Base-by-base conservation (phyloP, 2,797 vertebrate species). In the Jordanella pulchra region DNA sequence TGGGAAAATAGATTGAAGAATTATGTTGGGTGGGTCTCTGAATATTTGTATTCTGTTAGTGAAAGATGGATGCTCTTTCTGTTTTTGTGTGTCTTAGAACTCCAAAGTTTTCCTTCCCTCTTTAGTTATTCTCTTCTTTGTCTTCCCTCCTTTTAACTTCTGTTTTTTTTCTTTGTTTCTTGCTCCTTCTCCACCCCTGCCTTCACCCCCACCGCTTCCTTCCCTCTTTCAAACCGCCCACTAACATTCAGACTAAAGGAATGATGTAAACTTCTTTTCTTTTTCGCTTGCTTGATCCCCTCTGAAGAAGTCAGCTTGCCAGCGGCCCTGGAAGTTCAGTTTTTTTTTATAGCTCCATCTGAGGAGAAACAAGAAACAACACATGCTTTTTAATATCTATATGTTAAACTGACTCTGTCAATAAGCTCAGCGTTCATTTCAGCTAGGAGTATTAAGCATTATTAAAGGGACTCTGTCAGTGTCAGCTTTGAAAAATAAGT, bases 201-300 rank as follows among this genome's bases (percentile, higher is more conserved):
- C 35, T 35, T 35, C n/a, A 9, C 12, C 3, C 17, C 42, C 44
- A 32, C n/a, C 30, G 23, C 7, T 25, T 56, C 76, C 45, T 39
- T 7, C 67, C 50, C 63, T 69, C 66, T 70, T 76, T 73, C n/a
- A 70, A 76, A n/a, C 65, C 76, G 55, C 64, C 61, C 67, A 72
- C 73, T 68, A 73, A 87, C 80, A 75, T 74, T 84, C 78, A 78
- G 81, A 85, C 83, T 85, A 83, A 87, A 88, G 81, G 73, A 83
- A 84, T 87, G 84, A 89, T 82, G 86, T 79, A 89, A 86, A 82
- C 81, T 74, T 76, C 53, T 73, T 55, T 14, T 72, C 69, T 83
- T 75, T 68, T 65, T 78, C 77, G 76, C 72, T 32, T 69, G 73
- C 73, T 81, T 81, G 79, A 87, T 87, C 77, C 74, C 80, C 65